Base-by-base conservation (phyloP, 2,797 vertebrate species). In the Huso huso region DNA sequence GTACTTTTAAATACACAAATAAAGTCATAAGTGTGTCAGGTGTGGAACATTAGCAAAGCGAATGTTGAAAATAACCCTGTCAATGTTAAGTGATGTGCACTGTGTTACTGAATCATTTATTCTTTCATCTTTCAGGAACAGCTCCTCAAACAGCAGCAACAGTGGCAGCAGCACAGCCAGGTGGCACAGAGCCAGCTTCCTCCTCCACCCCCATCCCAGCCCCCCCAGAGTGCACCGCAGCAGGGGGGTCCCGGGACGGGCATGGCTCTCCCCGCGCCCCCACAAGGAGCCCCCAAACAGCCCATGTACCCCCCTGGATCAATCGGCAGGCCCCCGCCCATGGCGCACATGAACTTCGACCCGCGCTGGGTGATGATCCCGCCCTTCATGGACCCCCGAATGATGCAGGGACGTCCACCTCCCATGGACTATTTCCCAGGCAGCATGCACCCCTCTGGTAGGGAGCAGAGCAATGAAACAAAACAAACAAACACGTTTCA, bases 301-400 rank as follows among this genome's bases (percentile, higher is more conserved):
- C 71, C 91, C 48, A 76, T 93, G 55, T 92, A 93, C 70, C 92
- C 91, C 48, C 89, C 91, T 0, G 75, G 90, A 73, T 90, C 86
- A 68, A 89, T 95, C 79, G 93, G 93, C 55, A 84, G 93, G 18
- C 91, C 92, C 6, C 92, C 92, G 0, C 93, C 91, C 48, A 84
- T 95, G 78, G 82, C 88, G 1, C 84, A 92, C 0, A 90, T 97
- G 84, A 95, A 91, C 80, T 96, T 95, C 69, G 95, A 97, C 74
- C 95, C 94, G 12, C 94, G 95, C 15, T 97, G 95, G 94, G 82
- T 88, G 81, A 92, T 97, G 91, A 95, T 97, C 83, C 94, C 94
- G 76, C 85, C 93, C 49, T 96, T 94, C 68, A 94, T 96, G 88
- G 95, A 96, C 73, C 94, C 94, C 2, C 91, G 95, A 66, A 90